Base-by-base conservation (phyloP, 23 tunicate species). In the Styela clava region DNA sequence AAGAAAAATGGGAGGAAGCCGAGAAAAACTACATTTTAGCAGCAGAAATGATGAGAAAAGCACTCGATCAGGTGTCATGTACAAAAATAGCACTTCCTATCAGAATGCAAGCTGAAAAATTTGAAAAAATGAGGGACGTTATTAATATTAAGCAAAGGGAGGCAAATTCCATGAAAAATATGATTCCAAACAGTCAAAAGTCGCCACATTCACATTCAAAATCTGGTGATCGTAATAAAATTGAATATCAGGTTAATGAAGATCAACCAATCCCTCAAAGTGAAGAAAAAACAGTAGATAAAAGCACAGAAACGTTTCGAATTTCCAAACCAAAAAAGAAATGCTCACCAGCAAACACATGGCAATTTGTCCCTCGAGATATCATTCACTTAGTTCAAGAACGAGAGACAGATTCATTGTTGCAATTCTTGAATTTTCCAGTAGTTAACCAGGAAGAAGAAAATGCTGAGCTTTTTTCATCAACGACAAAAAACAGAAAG, bases 361-460 rank as follows among this genome's bases (percentile, higher is more conserved):
- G 77, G 77, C 77, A 71, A 32, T 22, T 71, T 30, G 35, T 71
- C 3, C 77, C 77, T 22, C 24, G 34, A 18, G 77, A 71, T 3
- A 28, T 71, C 20, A 71, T 32, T 3, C 27, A 31, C 23, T 28
- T 71, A 35, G 5, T 71, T 27, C 24, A 71, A 21, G 35, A 71
- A 21, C 32, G 77, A 29, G 77, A 71, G 16, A 71, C 37, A 3
- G 77, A 71, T 34, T 26, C 77, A 21, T 34, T 71, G 32, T 30
- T 71, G 5, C 77, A 71, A 71, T 71, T 71, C 35, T 71, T 71
- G 37, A 71, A 71, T 32, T 22, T 22, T 22, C 77, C 77, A 5
- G 35, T 71, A 29, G 12, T 5, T 44, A 12, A 44, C 7, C 9
- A 44, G 56, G 56, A 44, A 44, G 56, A 44, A 12, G 56, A 44